Base-by-base conservation (phyloP, 2,113 vertebrate species). In the Butastur rufipennis region DNA sequence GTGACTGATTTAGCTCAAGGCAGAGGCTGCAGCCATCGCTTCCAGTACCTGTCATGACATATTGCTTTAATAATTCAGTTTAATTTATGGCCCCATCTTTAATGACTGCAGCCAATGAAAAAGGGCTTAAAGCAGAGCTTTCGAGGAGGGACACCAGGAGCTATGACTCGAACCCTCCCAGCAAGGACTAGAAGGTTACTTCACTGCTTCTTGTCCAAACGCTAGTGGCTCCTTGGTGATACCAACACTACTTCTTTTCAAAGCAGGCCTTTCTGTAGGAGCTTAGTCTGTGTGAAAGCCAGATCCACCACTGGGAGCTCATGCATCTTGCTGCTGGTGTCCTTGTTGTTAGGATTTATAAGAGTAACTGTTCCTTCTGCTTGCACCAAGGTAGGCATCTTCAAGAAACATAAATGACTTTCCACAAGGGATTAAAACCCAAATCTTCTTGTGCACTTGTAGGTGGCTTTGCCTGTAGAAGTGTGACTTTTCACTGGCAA, bases 301-400 rank as follows among this genome's bases (percentile, higher is more conserved):
- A 70, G 36, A 63, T n/a, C 32, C 7, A 6, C 19, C 1, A 0
- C 50, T 72, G 40, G 47, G 7, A 96, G 5, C 42, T 53, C 0
- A 0, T 29, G 23, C 32, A 22, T 38, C 34, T 55, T 52, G 31
- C 43, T 77, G 71, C 13, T 48, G 16, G 18, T 63, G 42, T 31
- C 86, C 43, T 47, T 58, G 3, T 65, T 48, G 34, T 70, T 17
- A 34, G 12, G 13, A 6, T 68, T 79, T 1, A 0, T 15, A 13
- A 81, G 21, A 68, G 16, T 48, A 43, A 19, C 8, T 7, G 7
- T 67, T 88, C 22, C 13, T 61, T 38, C 53, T 78, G 31, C 79
- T 88, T 80, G 38, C 20, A 63, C 16, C 34, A 73, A 53, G 32
- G 10, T 32, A 45, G 53, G 20, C 29, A 40, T 40, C 65, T 79